phyloP scores from a whole-genome alignment of 23 tunicate species.

The Clavelina lepadiformis region DNA sequence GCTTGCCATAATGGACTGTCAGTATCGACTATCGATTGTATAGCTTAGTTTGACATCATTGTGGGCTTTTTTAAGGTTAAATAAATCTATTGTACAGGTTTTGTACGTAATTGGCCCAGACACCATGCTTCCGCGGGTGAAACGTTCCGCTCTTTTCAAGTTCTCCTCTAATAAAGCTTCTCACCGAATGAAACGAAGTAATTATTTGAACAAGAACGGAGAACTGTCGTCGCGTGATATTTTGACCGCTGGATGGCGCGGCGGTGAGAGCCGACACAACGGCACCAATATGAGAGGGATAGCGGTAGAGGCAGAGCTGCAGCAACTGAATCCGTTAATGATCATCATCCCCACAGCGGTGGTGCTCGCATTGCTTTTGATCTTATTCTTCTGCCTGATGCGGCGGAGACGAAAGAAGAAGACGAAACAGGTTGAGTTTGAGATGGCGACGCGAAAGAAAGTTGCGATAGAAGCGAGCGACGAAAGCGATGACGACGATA shows the following conservation, averaged over 20 bases:
- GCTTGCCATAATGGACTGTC: no score
- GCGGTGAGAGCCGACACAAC: slow-evolving; percentile 28
- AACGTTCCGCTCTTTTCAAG: slow-evolving; percentile 45
- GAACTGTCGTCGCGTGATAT: not conserved
- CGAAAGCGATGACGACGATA: slow-evolving; percentile 1
- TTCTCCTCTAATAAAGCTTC: not conserved
- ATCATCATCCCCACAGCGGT: slow-evolving; percentile 21
- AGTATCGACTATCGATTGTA: no score
- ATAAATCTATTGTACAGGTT: slow-evolving; percentile 31
- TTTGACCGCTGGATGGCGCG: slow-evolving; percentile 44
- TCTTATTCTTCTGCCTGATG: slow-evolving; percentile 15
- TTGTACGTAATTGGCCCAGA: slow-evolving; percentile 80
- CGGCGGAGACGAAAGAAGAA: slow-evolving; percentile 9
- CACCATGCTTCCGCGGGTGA: slow-evolving; percentile 36
- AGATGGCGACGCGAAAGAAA: slow-evolving; percentile 23
- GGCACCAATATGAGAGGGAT: slow-evolving; percentile 87
- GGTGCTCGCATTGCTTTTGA: slow-evolving; percentile 7
- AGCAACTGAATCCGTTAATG: slow-evolving; percentile 11
- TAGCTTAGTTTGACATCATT: no score
- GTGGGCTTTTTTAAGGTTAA: no score
- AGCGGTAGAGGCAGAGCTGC: slow-evolving; percentile 23
- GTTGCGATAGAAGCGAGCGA: slow-evolving; percentile 5
- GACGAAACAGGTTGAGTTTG: slow-evolving; percentile 22
- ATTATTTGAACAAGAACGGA: not conserved
- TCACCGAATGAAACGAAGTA: slow-evolving; percentile 7